phyloP scores from a whole-genome alignment of 2,113 vertebrate genomes.

The Eupsittula cactorum region DNA sequence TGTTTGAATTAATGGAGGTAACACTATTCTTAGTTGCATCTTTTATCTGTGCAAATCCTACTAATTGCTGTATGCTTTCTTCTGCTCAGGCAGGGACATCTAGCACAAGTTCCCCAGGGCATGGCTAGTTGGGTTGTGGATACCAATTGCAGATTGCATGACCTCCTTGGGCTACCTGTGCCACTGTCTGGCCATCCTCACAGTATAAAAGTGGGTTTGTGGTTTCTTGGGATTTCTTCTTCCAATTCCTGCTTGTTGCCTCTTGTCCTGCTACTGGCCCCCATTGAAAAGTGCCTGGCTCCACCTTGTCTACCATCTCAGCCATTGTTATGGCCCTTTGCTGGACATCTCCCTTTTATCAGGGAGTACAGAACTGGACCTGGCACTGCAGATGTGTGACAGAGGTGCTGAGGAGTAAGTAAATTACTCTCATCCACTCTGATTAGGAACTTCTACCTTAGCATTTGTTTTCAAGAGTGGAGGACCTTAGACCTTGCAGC shows the following conservation, averaged over 20 bases:
- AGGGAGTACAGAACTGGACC: neutral
- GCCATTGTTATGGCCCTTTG: neutral
- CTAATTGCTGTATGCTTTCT: neutral
- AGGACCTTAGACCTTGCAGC: neutral
- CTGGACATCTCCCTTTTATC: neutral
- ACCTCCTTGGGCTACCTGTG: neutral
- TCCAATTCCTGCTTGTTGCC: neutral
- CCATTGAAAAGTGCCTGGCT: neutral
- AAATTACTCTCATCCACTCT: neutral
- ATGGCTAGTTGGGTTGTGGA: neutral
- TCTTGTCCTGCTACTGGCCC: neutral
- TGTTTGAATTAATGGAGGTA: conserved; percentile 94
- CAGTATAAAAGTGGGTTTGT: neutral
- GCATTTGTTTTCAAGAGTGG: neutral
- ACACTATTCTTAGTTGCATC: too few relatives aligned
- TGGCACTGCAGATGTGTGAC: neutral
- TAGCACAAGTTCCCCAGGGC: neutral
- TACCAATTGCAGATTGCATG: neutral
- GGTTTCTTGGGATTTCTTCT: neutral
- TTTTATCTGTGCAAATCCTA: neutral
- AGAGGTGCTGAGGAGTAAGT: neutral
- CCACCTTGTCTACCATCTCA: neutral
- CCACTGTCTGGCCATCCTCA: too few relatives aligned
- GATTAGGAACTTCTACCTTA: neutral
- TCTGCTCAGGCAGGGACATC: neutral